A percentile compares a stretch with the other conserved stretches of the same genome.
phyloP scores from a whole-genome alignment of 2,797 vertebrate genomes.

The Mus minutoides region DNA sequence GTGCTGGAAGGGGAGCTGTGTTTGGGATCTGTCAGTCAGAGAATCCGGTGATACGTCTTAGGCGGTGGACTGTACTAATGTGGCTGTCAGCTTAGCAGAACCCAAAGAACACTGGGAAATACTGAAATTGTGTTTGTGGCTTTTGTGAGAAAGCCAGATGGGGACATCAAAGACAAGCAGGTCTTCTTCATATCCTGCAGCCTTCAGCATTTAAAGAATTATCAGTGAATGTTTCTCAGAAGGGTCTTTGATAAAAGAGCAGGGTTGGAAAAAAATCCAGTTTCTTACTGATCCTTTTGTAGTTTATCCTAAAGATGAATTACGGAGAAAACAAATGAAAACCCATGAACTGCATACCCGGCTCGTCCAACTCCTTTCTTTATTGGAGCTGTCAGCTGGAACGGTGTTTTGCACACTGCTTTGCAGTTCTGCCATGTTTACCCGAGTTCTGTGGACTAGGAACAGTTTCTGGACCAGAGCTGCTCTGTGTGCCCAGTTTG shows the following conservation, averaged over 20 bases:
- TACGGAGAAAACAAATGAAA: conserved; percentile 53
- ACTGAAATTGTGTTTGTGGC: conserved; percentile 27
- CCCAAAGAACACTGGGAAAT: conserved; percentile 54
- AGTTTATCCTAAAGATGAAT: conserved; percentile 55
- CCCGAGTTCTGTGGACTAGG: conserved; percentile 22
- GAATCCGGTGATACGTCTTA: conserved; percentile 44
- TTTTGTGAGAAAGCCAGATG: conserved; percentile 8
- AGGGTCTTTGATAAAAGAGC: conserved; percentile 37
- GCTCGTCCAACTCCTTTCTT: background rate
- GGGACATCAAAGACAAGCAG: conserved; percentile 52
- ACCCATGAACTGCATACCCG: background rate
- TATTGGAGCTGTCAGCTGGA: conserved; percentile 30
- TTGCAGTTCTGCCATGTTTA: conserved; percentile 6
- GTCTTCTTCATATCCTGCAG: conserved; percentile 53
- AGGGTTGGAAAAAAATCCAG: background rate
- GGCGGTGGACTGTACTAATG: conserved; percentile 10
- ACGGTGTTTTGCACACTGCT: conserved; percentile 12
- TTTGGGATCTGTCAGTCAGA: background rate
- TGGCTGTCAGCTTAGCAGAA: conserved; percentile 45
- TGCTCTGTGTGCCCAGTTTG: background rate
- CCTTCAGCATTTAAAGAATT: conserved; percentile 24
- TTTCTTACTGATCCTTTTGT: conserved; percentile 48
- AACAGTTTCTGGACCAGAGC: background rate
- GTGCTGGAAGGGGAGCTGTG: background rate
- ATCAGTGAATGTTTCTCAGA: conserved; percentile 54